These are phyloP conservation scores for Rhodeus uyekii DNA, from an alignment of 2,797 vertebrate genomes.

Conservation along the genomic window DNA sequence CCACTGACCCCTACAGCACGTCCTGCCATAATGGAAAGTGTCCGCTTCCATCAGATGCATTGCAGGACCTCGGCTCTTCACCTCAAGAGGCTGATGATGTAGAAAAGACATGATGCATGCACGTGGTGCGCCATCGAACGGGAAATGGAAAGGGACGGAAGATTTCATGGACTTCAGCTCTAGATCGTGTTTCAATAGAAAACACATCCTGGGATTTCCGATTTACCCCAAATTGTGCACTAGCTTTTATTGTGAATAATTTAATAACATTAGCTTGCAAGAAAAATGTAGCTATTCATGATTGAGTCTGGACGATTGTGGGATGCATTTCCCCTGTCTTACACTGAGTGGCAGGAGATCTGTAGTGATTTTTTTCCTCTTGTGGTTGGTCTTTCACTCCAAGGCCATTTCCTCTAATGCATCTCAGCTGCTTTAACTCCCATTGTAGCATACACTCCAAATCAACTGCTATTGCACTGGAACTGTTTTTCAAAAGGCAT, in stretches of 20 bases:
- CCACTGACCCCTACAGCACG: constrained; percentile 62
- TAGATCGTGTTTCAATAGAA: not conserved
- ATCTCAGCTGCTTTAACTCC: constrained; percentile 80
- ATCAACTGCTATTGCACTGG: constrained; percentile 67
- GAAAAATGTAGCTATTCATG: not conserved
- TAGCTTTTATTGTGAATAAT: not conserved
- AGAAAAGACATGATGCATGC: not conserved
- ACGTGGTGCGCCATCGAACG: not conserved
- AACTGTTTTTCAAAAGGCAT: constrained; percentile 80
- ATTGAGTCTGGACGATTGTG: constrained; percentile 50
- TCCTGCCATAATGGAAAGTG: constrained; percentile 63
- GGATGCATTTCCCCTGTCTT: constrained; percentile 66
- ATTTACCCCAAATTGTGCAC: not conserved
- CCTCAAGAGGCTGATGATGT: constrained; percentile 16
- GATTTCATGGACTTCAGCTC: constrained; percentile 8
- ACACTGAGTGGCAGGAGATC: constrained; percentile 74
- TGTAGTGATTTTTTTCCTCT: constrained; percentile 75
- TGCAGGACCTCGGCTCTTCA: constrained; percentile 58
- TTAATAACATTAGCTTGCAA: constrained; percentile 3
- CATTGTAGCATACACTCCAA: constrained; percentile 72
- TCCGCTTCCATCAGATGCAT: constrained; percentile 60
- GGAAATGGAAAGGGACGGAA: constrained; percentile 14
- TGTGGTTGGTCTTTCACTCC: constrained; percentile 77
- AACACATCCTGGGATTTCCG: not conserved
- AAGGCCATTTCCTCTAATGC: constrained; percentile 80